Conservation (phyloP, 2,888 invertebrate genomes). For the Auanema freiburgensis region DNA sequence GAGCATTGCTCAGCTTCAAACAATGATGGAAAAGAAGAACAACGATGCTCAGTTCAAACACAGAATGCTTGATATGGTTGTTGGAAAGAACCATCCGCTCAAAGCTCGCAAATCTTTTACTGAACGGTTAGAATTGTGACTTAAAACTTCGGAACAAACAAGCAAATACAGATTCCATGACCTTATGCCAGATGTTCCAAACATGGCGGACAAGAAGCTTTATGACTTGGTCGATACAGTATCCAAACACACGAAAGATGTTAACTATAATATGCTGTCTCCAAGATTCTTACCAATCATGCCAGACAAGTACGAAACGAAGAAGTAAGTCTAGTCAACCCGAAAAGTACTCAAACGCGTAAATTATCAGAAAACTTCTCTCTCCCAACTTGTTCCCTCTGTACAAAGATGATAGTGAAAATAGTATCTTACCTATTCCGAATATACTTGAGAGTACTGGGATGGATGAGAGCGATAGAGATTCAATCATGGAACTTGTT, state of each 20-base stretch:
- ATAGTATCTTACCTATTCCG: slow-evolving; percentile 40
- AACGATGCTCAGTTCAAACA: slow-evolving; percentile 35
- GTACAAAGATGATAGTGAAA: slow-evolving; percentile 44
- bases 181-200: slow-evolving; percentile 28
- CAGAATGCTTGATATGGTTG: slow-evolving; percentile 50
- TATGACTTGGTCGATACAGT: slow-evolving; percentile 44
- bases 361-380: slow-evolving; percentile 19
- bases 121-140: slow-evolving; percentile 15
- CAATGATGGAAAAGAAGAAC: slow-evolving; percentile 25
- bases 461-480: slow-evolving; percentile 30
- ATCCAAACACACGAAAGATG: slow-evolving; percentile 33
- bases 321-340: slow-evolving; percentile 12
- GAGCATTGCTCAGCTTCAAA: slow-evolving; percentile 35
- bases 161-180: slow-evolving; percentile 22
- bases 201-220: slow-evolving; percentile 30
- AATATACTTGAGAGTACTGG: slow-evolving; percentile 45
- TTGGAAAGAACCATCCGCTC: slow-evolving; percentile 45
- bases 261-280: slow-evolving; percentile 47
- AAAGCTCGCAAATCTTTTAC: slow-evolving; percentile 24
- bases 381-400: slow-evolving; percentile 50
- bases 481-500: slow-evolving; percentile 44
- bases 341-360: not conserved
- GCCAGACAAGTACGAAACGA: slow-evolving; percentile 34
- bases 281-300: slow-evolving; percentile 49
- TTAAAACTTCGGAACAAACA: not conserved